These are phyloP conservation scores for Sialia sialis DNA, from an alignment of 2,113 vertebrate species.

Conservation along the genomic window DNA sequence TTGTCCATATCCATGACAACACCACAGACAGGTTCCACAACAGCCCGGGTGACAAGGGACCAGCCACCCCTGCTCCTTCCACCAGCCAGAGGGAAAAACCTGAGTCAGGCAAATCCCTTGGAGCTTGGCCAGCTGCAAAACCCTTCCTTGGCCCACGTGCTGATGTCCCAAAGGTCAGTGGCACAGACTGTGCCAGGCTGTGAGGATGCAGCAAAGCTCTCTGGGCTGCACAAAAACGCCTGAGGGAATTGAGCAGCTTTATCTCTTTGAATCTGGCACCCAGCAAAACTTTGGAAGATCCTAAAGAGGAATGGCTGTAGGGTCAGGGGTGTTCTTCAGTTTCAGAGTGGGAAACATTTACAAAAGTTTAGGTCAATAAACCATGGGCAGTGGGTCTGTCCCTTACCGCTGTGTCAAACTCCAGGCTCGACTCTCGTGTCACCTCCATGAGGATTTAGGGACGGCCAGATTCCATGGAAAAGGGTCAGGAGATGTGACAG, in stretches of 20 bases:
- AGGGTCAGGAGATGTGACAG: background rate
- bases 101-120: background rate
- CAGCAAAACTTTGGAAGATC: background rate
- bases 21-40: background rate
- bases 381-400: fast-evolving
- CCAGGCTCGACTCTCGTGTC: background rate
- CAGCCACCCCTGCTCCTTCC: background rate
- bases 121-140: background rate
- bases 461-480: background rate
- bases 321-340: background rate
- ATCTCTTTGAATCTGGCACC: background rate
- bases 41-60: fast-evolving
- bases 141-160: background rate
- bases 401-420: background rate
- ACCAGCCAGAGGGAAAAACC: background rate
- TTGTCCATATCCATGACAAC: conserved; percentile 16
- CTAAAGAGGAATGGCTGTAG: background rate
- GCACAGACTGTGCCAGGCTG: background rate
- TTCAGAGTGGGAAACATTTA: background rate
- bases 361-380: background rate
- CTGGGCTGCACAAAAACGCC: background rate
- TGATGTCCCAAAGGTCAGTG: background rate
- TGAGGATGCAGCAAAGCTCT: fast-evolving
- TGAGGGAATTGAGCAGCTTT: background rate
- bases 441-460: background rate